Conservation (phyloP, 1,140 invertebrate species). For the Papilio helenus region DNA sequence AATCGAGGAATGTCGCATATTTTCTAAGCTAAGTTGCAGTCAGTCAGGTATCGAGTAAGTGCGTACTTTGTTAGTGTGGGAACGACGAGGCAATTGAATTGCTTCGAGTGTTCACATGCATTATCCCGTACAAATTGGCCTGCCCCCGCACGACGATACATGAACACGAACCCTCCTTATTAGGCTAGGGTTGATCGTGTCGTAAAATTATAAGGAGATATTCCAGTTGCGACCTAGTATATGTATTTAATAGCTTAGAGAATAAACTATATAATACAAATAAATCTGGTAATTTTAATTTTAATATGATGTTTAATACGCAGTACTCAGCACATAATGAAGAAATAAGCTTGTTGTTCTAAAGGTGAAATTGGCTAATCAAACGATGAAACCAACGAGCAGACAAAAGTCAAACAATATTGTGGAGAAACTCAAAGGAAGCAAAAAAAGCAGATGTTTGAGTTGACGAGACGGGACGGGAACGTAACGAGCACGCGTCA, state of each 20-base stretch:
- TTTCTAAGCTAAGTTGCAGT: background rate
- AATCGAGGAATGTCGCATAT: constrained; percentile 3
- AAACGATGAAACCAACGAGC: background rate
- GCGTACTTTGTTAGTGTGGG: constrained; percentile 17
- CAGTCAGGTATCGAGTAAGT: background rate
- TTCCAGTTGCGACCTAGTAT: background rate
- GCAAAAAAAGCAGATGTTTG: background rate
- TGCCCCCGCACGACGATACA: background rate
- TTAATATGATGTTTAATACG: too few species aligned
- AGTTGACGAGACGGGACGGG: background rate
- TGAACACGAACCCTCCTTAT: background rate
- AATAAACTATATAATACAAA: too few species aligned
- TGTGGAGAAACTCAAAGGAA: background rate
- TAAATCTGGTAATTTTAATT: too few species aligned
- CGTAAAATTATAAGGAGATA: background rate
- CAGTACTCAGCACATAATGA: too few species aligned
- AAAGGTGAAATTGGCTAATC: background rate
- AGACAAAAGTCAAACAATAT: background rate
- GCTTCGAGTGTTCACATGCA: background rate
- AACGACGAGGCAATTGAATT: background rate
- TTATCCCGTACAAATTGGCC: constrained; percentile 5
- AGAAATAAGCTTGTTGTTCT: background rate
- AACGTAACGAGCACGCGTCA: constrained; percentile 1
- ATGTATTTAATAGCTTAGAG: background rate
- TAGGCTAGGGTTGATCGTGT: background rate